phyloP scores from a whole-genome alignment of 2,888 invertebrate species.

The Drosophila mercatorum region DNA sequence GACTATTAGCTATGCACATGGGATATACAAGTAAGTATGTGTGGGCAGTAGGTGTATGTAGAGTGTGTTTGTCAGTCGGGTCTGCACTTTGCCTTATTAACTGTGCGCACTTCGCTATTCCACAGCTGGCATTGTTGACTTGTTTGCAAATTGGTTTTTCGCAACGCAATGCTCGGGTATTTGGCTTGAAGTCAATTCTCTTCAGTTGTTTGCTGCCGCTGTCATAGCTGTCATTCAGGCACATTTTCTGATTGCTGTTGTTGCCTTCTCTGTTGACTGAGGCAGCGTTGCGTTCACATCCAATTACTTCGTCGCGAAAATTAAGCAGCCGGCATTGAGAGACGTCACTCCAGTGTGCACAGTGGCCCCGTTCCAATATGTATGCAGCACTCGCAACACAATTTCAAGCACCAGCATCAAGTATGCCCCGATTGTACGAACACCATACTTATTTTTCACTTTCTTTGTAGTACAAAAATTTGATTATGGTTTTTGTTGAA shows the following conservation, averaged over 20 bases:
- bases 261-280: conserved; percentile 17
- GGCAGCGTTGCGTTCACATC: conserved; percentile 50
- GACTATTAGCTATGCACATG: not conserved
- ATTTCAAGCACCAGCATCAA: not conserved
- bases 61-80: conserved; percentile 6
- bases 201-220: conserved; percentile 22
- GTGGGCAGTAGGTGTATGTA: not conserved
- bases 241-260: conserved; percentile 34
- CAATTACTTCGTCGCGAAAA: conserved; percentile 74
- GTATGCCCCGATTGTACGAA: conserved; percentile 25
- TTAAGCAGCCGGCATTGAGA: conserved; percentile 60
- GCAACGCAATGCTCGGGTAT: conserved; percentile 53
- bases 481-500: conserved; percentile 77
- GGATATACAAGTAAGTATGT: too few species aligned
- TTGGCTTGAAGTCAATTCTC: conserved; percentile 24
- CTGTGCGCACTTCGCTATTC: conserved; percentile 56
- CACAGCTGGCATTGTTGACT: conserved; percentile 65
- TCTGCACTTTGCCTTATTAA: conserved; percentile 75
- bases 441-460: conserved; percentile 57
- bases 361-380: conserved; percentile 16
- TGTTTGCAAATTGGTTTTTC: conserved; percentile 80
- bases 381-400: conserved; percentile 1
- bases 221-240: conserved; percentile 47
- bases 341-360: conserved; percentile 52
- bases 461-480: conserved; percentile 68